Percentiles rank a stretch among this genome's conserved stretches.
phyloP scores from a whole-genome alignment of 2,113 vertebrate genomes.

The Alouatta palliata region DNA sequence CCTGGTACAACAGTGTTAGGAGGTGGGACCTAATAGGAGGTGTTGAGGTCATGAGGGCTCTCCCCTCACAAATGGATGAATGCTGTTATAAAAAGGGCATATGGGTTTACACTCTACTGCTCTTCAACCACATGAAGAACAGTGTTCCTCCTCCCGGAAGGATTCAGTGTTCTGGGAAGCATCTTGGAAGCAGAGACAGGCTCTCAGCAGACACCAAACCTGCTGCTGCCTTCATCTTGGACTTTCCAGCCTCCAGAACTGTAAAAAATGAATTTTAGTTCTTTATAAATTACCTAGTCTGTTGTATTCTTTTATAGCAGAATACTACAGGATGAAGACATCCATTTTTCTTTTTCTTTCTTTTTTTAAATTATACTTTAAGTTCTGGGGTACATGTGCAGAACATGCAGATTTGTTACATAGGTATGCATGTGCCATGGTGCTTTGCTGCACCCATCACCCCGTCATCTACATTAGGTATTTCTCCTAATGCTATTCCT shows the following conservation, averaged over 20 bases:
- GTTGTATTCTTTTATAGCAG: neutral
- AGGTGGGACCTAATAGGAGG: neutral
- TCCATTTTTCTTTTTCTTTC: neutral
- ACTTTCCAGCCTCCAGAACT: neutral
- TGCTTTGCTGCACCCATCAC: no score
- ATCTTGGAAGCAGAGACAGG: neutral
- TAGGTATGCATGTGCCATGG: no score
- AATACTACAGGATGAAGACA: no score
- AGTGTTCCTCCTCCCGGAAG: neutral
- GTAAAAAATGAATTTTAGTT: neutral
- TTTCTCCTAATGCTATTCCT: no score
- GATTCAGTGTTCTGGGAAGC: neutral
- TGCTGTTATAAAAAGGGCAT: neutral
- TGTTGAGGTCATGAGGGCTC: neutral
- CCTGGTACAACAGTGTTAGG: neutral
- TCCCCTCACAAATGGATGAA: neutral
- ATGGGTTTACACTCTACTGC: neutral
- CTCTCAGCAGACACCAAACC: neutral
- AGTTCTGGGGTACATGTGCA: no score
- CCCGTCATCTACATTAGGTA: no score
- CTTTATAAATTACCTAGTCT: neutral
- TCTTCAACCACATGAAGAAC: no score
- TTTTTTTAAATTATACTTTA: no score
- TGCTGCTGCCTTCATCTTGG: neutral
- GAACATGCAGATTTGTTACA: no score